A percentile compares a stretch with the other conserved stretches of the same genome.
Evolutionary conservation across 1,140 invertebrate species (phyloP).

Genomic region (Hyphantria cunea): DNA sequence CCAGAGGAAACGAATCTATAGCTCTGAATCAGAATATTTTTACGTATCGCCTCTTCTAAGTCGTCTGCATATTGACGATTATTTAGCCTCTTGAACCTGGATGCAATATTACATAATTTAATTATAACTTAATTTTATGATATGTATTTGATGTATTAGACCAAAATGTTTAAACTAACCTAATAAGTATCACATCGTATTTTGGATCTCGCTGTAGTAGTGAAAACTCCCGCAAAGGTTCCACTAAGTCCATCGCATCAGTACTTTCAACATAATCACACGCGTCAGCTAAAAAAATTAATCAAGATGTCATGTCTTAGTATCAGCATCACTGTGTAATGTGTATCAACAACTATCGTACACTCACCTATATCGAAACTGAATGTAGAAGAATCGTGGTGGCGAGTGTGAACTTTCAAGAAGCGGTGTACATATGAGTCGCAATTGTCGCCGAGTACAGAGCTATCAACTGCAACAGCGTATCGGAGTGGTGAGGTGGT

Average conservation of each 20-base stretch:
- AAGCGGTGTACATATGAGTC: conserved; percentile 63
- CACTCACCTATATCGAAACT: conserved; percentile 46
- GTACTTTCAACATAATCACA: conserved; percentile 47
- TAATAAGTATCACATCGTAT: conserved; percentile 35
- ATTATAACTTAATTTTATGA: too few relatives aligned
- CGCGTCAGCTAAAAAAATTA: conserved; percentile 45
- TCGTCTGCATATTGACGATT: conserved; percentile 49
- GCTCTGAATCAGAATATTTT: conserved; percentile 52
- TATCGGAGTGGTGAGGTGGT: conserved; percentile 51
- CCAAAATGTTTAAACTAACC: too few relatives aligned
- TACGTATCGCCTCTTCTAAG: conserved; percentile 56
- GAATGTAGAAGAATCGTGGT: conserved; percentile 40
- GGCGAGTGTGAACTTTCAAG: conserved; percentile 31
- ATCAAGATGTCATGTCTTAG: conserved; percentile 7
- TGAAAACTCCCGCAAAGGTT: conserved; percentile 63
- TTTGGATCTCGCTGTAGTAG: conserved; percentile 43
- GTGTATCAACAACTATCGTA: background rate
- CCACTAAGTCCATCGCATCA: conserved; percentile 47
- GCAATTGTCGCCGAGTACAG: conserved; percentile 52
- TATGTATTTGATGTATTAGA: too few relatives aligned
- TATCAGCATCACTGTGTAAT: background rate
- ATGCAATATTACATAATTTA: background rate
- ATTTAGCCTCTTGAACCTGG: conserved; percentile 49
- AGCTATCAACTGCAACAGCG: conserved; percentile 58
- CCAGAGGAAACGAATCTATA: conserved; percentile 50